These are phyloP conservation scores for Sapayoa aenigma DNA, from an alignment of 2,113 vertebrate genomes.

Conservation along the genomic window DNA sequence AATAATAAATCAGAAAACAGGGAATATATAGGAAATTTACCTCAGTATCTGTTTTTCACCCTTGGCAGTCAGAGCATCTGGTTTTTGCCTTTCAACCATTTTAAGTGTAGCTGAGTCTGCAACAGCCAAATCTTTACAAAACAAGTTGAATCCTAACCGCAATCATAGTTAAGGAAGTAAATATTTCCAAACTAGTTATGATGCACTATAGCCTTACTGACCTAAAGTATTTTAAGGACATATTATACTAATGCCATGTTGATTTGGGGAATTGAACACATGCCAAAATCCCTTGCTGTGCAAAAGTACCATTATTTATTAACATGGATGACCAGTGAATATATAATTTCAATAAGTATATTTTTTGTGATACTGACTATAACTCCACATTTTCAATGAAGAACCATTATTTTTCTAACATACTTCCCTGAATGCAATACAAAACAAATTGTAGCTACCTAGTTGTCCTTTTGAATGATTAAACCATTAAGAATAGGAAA, in stretches of 20 bases:
- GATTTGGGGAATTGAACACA: not conserved
- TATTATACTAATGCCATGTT: not conserved
- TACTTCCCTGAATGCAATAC: not conserved
- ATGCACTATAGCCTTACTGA: not conserved
- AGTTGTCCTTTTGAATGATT: not conserved
- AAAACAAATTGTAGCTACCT: not conserved
- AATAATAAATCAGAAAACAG: not conserved
- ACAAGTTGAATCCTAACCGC: not conserved
- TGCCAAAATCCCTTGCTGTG: not conserved
- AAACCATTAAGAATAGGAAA: not conserved
- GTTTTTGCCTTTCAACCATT: conserved; percentile 24
- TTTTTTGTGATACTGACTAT: not conserved
- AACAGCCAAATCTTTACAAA: conserved; percentile 35
- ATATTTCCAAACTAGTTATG: not conserved
- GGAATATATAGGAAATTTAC: conserved; percentile 38
- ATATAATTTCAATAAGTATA: not conserved
- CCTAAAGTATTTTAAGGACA: not conserved
- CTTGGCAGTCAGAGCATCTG: conserved; percentile 1
- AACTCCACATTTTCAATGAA: not conserved
- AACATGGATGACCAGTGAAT: not conserved
- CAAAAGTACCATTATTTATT: not conserved
- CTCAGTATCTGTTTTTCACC: conserved; percentile 36
- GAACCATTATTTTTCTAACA: not conserved
- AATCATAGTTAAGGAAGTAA: not conserved
- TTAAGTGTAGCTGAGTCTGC: conserved; percentile 54